These are phyloP conservation scores for Monochamus alternatus DNA, from an alignment of 2,888 invertebrate genomes.

Conservation along the genomic window DNA sequence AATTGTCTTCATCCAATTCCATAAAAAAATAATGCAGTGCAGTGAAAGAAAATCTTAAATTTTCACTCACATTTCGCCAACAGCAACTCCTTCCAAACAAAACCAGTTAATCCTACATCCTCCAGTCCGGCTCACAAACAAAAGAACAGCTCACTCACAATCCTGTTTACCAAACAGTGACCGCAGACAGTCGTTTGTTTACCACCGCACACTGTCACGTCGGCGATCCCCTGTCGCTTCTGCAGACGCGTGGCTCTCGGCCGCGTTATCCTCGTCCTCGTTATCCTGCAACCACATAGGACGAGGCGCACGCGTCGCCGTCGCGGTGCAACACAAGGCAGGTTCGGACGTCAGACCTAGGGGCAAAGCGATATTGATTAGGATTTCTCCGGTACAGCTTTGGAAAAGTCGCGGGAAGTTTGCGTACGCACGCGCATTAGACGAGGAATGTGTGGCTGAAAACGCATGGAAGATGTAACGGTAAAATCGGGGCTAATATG, in stretches of 20 bases:
- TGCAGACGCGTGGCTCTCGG: constrained; percentile 43
- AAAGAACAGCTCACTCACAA: background rate
- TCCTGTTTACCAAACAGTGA: background rate
- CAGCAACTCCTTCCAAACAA: background rate
- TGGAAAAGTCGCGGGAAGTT: constrained; percentile 39
- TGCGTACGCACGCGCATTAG: constrained; percentile 29
- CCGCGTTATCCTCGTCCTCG: constrained; percentile 37
- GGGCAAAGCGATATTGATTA: constrained; percentile 47
- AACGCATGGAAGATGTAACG: background rate
- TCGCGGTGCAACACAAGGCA: constrained; percentile 30
- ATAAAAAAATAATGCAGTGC: background rate
- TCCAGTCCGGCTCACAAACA: background rate
- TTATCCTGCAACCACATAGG: constrained; percentile 31
- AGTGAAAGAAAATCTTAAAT: background rate
- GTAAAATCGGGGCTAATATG: background rate
- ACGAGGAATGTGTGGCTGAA: background rate
- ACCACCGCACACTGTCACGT: constrained; percentile 23
- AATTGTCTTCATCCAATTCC: no score
- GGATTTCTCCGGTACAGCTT: constrained; percentile 35
- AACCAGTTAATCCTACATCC: constrained; percentile 10
- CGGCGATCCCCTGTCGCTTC: constrained; percentile 13
- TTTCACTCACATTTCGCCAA: background rate
- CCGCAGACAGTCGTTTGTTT: constrained; percentile 21
- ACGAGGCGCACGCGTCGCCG: constrained; percentile 26
- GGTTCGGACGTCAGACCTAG: constrained; percentile 35